These are phyloP conservation scores for Automeris io DNA, from an alignment of 2,888 invertebrate species.

Conservation along the genomic window DNA sequence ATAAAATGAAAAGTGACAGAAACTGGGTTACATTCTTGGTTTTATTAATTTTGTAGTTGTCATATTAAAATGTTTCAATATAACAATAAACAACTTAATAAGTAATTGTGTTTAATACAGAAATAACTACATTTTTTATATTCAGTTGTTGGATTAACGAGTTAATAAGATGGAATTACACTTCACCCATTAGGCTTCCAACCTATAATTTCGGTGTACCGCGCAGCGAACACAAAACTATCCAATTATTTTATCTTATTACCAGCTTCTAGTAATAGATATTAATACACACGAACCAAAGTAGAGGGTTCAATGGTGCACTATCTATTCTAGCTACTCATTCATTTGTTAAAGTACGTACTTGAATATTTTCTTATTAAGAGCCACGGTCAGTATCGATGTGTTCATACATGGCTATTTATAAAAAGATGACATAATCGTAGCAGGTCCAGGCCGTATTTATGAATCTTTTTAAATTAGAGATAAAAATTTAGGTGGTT, in stretches of 20 bases:
- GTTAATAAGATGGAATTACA: slow-evolving; percentile 24
- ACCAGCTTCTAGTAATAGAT: slow-evolving; percentile 27
- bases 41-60: too few relatives aligned
- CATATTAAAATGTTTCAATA: too few relatives aligned
- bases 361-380: slow-evolving; percentile 41
- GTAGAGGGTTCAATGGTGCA: slow-evolving; percentile 29
- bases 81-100: too few relatives aligned
- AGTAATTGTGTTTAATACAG: too few relatives aligned
- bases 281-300: slow-evolving; percentile 37
- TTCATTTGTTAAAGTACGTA: slow-evolving; percentile 38
- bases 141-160: neutral
- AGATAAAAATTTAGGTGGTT: neutral
- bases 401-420: slow-evolving; percentile 38
- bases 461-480: slow-evolving; percentile 1
- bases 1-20: too few relatives aligned
- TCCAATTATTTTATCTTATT: slow-evolving; percentile 28
- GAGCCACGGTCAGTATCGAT: slow-evolving; percentile 27
- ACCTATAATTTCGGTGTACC: slow-evolving; percentile 34
- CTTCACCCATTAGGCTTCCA: slow-evolving; percentile 22
- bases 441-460: slow-evolving; percentile 9
- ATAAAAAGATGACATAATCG: slow-evolving; percentile 45
- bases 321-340: slow-evolving; percentile 47
- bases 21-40: too few relatives aligned
- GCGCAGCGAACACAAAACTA: slow-evolving; percentile 21
- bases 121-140: too few relatives aligned